Evolutionary conservation across 1,140 invertebrate genomes (phyloP), one percentile per base, ranked within the genome.

Genomic region (Sesamia nonagrioides): DNA sequence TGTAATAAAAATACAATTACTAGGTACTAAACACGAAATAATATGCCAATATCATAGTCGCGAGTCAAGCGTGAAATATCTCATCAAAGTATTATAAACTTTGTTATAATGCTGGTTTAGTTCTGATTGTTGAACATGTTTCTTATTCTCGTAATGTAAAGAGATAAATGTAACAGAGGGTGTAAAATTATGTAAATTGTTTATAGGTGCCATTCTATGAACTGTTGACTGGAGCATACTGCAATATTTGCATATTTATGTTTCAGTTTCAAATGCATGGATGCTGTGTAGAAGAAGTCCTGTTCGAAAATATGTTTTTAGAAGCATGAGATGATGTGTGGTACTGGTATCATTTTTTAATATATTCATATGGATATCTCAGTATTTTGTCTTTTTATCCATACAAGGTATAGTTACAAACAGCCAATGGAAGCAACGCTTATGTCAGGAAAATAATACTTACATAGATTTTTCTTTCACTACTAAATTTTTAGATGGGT

Each of bases 101-200:
- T n/a, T 50, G 6, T 50, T 2, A 15, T n/a, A 50, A 50, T 50
- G 1, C 3, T 5, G 15, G 5, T n/a, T 50, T 50, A 50, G n/a
- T 50, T 50, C 6, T 50, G 45, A 9, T 56, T 56, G 54, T 27
- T 27, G 0, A 15, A 56, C 11, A 17, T 5, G 9, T 18, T 21
- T 27, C 21, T 13, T 3, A n/a, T 54, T 6, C 54, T 6, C 6
- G 54, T 11, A 0, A 76, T 79, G 68, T 82, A 58, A 63, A 77
- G 63, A 27, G 27, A 27, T 27, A 42, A 71, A 76, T 82, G 77
- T 77, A 76, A 73, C 61, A 60, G 68, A 27, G 78, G 42, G 42
- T 50, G 78, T 77, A 77, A 48, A 56, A 78, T 78, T 81, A 81
- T 82, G 80, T 76, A 69, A 81, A 81, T 81, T 48, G 80, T 75